Conservation (phyloP, 2,888 invertebrate genomes). For the Athripsodes cinereus region DNA sequence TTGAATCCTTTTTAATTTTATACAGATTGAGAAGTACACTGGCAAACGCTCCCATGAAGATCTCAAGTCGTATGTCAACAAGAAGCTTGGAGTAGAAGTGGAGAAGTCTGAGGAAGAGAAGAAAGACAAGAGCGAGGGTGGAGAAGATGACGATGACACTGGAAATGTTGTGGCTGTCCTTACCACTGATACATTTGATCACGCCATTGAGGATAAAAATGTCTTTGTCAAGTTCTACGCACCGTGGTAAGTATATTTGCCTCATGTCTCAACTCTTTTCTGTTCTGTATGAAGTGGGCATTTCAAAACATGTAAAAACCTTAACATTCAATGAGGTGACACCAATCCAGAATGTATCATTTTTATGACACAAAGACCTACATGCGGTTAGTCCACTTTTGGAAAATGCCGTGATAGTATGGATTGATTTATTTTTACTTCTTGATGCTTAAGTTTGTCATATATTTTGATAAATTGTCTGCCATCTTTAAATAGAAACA, state of each 20-base stretch:
- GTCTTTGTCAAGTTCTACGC: conserved; percentile 85
- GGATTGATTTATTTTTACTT: too few species aligned
- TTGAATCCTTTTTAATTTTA: not conserved
- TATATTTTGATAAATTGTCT: too few species aligned
- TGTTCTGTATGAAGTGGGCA: not conserved
- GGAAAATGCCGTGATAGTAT: too few species aligned
- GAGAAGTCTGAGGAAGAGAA: conserved; percentile 43
- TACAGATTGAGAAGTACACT: conserved; percentile 68
- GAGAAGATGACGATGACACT: conserved; percentile 6
- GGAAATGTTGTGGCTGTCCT: conserved; percentile 50
- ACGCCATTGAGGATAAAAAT: conserved; percentile 62
- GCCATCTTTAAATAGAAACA: too few species aligned
- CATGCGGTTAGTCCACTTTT: too few species aligned
- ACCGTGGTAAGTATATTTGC: conserved; percentile 59
- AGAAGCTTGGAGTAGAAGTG: conserved; percentile 48
- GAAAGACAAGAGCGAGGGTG: conserved; percentile 29
- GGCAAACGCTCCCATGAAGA: conserved; percentile 62
- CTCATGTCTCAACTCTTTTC: not conserved
- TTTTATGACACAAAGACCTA: too few species aligned
- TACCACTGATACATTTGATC: conserved; percentile 65
- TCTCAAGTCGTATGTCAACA: conserved; percentile 61
- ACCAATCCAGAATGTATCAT: too few species aligned
- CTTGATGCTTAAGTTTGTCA: too few species aligned
- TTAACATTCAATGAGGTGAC: not conserved
- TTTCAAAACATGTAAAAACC: not conserved